Evolutionary conservation across 2,888 invertebrate species (phyloP).

Genomic region (Seladonia tumulorum): DNA sequence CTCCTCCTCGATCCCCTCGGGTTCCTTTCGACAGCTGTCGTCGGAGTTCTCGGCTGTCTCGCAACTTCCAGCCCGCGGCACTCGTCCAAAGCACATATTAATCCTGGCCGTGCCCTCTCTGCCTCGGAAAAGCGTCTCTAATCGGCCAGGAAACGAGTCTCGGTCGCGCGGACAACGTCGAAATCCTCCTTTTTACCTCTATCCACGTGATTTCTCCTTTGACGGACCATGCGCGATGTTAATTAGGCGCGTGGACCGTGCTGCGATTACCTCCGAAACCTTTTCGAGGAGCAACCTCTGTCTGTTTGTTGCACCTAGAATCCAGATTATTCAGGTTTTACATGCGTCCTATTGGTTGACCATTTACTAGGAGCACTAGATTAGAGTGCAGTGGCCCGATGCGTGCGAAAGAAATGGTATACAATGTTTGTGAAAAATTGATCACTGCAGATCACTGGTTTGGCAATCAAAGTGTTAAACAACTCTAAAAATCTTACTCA

Average conservation of each 20-base stretch:
- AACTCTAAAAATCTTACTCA: background rate
- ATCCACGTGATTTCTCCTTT: background rate
- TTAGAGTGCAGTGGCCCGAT: too few species aligned
- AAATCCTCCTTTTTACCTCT: background rate
- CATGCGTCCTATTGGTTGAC: too few species aligned
- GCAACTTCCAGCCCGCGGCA: constrained; percentile 59
- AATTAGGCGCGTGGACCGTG: constrained; percentile 27
- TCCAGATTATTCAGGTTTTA: background rate
- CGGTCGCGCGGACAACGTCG: constrained; percentile 1
- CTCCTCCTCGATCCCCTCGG: constrained; percentile 32
- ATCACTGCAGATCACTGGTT: too few species aligned
- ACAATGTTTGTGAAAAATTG: too few species aligned
- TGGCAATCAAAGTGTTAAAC: too few species aligned
- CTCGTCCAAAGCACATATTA: constrained; percentile 79
- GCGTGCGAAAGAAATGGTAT: too few species aligned
- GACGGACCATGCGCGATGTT: background rate
- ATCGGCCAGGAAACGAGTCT: constrained; percentile 49
- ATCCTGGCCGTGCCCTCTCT: constrained; percentile 48
- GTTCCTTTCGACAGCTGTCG: constrained; percentile 61
- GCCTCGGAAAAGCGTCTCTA: constrained; percentile 56
- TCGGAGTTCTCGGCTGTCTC: constrained; percentile 64
- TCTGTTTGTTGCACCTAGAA: background rate
- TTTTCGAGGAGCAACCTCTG: background rate
- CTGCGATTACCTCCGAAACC: background rate
- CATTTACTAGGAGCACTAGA: too few species aligned